These are phyloP conservation scores for Danio choprae DNA, from an alignment of 2,797 vertebrate genomes.

Conservation along the genomic window DNA sequence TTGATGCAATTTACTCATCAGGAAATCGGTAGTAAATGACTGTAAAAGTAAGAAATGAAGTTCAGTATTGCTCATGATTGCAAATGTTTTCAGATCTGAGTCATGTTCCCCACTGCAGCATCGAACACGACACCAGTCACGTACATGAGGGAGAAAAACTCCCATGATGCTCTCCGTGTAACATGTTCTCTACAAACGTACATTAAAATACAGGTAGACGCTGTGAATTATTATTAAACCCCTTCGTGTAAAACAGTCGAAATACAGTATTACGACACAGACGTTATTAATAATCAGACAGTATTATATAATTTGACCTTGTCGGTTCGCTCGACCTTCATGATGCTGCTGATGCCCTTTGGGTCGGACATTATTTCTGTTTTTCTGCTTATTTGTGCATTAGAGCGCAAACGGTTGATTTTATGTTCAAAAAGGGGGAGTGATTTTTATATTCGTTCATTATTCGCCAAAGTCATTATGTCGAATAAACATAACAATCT, in stretches of 20 bases:
- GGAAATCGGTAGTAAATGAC: not conserved
- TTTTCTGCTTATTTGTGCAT: not conserved
- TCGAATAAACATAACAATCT: not conserved
- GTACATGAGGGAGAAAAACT: conserved; percentile 34
- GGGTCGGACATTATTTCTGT: not conserved
- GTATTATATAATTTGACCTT: conserved; percentile 53
- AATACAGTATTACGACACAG: not conserved
- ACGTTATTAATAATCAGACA: not conserved
- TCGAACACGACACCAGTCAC: conserved; percentile 36
- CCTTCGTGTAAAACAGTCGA: not conserved
- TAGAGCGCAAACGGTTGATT: not conserved
- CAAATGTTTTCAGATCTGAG: conserved; percentile 20
- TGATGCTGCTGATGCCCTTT: not conserved
- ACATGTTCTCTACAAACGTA: not conserved
- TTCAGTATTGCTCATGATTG: conserved; percentile 9
- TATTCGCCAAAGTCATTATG: not conserved
- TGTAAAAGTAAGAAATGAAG: not conserved
- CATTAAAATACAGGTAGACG: not conserved
- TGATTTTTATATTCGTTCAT: not conserved
- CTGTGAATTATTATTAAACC: not conserved
- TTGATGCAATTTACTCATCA: not conserved
- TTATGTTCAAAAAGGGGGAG: not conserved
- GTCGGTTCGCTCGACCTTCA: conserved; percentile 53
- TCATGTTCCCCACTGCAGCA: conserved; percentile 40
- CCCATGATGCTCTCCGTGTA: conserved; percentile 18